Base-by-base conservation (phyloP, 2,113 vertebrate genomes). In the Nestor notabilis region DNA sequence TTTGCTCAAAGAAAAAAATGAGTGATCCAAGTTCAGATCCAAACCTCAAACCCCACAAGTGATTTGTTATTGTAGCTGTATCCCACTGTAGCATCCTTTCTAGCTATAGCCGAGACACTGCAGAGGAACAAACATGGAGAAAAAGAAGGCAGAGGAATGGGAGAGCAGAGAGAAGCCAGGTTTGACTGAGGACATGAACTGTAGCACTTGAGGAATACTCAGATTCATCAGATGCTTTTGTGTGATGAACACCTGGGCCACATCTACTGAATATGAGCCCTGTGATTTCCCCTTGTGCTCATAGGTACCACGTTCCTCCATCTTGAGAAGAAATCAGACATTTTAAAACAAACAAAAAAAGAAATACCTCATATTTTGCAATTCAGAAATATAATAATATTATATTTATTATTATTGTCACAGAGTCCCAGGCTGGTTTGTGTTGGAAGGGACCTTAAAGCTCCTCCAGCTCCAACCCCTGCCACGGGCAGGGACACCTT, bases 231-330 rank as follows among this genome's bases (percentile, higher is more conserved):
- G 11, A 7, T 5, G 35, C 0, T 33, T 83, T 47, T 31, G 25
- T 49, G 41, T 10, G 41, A 23, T 28, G 21, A 71, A 25, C 17
- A 41, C 5, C 53, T 23, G 27, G 58, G 75, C 17, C 41, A 66
- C 9, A 6, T 9, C 28, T 53, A 60, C 63, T n/a, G 33, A 25
- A 17, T 3, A 18, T 0, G 1, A 47, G 10, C 50, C 43, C 53
- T 17, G 19, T 20, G 24, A 27, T 24, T 64, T 35, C 25, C 8
- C 63, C 46, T 13, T 15, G 29, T 14, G 21, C 55, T 79, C 68
- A 21, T 18, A 11, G 17, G 17, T 41, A 60, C 25, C 14, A 20
- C 0, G 5, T 8, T 83, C 33, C 60, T 52, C 52, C 33, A 28
- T 2, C 39, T 25, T 49, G 63, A 39, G 9, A 21, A 74, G 49